Conservation (phyloP, 2,888 invertebrate genomes). For the Macrosoma leucophasiata region DNA sequence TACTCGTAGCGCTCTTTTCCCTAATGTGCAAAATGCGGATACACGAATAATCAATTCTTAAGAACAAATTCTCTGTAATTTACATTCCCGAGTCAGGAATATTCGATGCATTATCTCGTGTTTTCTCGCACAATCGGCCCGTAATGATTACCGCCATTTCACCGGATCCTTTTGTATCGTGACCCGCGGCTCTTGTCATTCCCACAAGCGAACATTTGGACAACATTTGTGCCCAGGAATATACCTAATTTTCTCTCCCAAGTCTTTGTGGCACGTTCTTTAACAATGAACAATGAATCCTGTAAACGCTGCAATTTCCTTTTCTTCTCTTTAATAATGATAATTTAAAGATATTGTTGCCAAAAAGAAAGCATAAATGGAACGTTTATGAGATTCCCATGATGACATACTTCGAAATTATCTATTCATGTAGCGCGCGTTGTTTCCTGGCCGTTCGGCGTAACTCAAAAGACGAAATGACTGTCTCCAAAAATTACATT, state of each 20-base stretch:
- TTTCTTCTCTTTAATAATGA: slow-evolving; percentile 21
- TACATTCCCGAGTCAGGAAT: slow-evolving; percentile 21
- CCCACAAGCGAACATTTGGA: slow-evolving; percentile 43
- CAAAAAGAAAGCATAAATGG: slow-evolving; percentile 22
- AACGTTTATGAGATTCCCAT: slow-evolving; percentile 30
- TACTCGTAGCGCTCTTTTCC: no score
- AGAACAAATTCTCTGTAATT: slow-evolving; percentile 9
- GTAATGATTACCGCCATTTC: slow-evolving; percentile 43
- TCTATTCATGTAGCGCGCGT: slow-evolving; percentile 42
- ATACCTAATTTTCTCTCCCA: slow-evolving; percentile 22
- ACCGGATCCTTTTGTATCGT: slow-evolving; percentile 37
- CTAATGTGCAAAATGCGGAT: no score
- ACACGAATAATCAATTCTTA: slow-evolving; percentile 7
- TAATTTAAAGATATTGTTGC: slow-evolving; percentile 22
- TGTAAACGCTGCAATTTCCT: slow-evolving; percentile 31
- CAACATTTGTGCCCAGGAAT: slow-evolving; percentile 34
- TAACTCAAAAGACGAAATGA: slow-evolving; percentile 41
- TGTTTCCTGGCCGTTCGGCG: slow-evolving; percentile 38
- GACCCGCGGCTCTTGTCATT: slow-evolving; percentile 38
- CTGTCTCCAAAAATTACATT: slow-evolving; percentile 24
- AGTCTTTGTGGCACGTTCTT: slow-evolving; percentile 17
- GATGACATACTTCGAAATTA: slow-evolving; percentile 36
- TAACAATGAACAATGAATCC: slow-evolving; percentile 24
- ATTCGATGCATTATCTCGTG: slow-evolving; percentile 23
- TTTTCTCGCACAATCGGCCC: slow-evolving; percentile 26